A percentile compares a stretch with the other conserved stretches of the same genome.
Conservation (phyloP, 2,797 vertebrate species). For the Lutjanus argentimaculatus region DNA sequence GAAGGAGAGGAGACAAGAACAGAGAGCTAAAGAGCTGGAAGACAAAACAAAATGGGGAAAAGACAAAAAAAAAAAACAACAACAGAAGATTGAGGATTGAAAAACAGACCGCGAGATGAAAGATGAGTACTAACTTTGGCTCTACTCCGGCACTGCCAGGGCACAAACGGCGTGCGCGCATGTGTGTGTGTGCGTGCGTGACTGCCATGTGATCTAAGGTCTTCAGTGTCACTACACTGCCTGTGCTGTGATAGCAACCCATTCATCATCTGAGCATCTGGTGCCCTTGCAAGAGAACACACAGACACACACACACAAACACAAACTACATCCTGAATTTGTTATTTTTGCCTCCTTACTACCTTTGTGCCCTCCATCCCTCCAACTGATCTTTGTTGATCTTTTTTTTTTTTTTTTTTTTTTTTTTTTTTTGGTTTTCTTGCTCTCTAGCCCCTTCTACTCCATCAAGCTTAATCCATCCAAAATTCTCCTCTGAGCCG, state of each 20-base stretch:
- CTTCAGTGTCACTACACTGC: slow-evolving; percentile 80
- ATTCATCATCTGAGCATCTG: slow-evolving; percentile 82
- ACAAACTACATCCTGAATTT: slow-evolving; percentile 30
- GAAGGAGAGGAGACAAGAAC: not conserved
- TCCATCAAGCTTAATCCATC: slow-evolving; percentile 10
- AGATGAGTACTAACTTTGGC: slow-evolving; percentile 61
- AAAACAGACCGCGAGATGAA: slow-evolving; percentile 33
- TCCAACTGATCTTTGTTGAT: slow-evolving; percentile 1
- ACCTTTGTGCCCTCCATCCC: slow-evolving; percentile 13
- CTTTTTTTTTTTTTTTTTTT: not conserved
- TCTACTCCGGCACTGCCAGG: slow-evolving; percentile 35
- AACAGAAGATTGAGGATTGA: slow-evolving; percentile 21
- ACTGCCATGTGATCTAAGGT: slow-evolving; percentile 80
- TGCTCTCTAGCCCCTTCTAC: not conserved
- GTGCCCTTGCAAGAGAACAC: slow-evolving; percentile 70
- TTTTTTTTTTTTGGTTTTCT: not conserved
- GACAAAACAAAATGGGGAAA: slow-evolving; percentile 13
- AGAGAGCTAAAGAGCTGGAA: slow-evolving; percentile 8
- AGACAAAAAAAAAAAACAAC: slow-evolving; percentile 15
- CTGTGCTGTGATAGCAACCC: slow-evolving; percentile 76
- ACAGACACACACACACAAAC: slow-evolving; percentile 15
- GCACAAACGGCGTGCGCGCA: not conserved
- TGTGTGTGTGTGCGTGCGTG: slow-evolving; percentile 37
- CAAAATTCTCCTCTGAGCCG: not conserved
- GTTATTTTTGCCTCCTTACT: slow-evolving; percentile 26